Conservation (phyloP, 1,140 invertebrate genomes). For the Papilio aristodemus region DNA sequence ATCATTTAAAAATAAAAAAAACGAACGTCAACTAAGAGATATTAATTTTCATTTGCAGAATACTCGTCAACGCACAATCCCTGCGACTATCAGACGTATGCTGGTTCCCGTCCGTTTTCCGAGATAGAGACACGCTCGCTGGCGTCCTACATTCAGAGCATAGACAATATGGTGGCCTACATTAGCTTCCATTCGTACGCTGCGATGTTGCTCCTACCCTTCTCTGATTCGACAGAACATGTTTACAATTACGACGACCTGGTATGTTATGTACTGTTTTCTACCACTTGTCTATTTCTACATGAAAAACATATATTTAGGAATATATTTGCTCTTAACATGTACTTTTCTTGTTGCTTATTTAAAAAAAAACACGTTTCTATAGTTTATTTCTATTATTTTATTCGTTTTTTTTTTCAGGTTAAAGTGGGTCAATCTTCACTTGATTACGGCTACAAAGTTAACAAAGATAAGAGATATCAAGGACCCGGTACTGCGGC, state of each 20-base stretch:
- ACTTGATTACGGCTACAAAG: constrained; percentile 56
- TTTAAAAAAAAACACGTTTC: no score
- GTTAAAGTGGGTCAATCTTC: constrained; percentile 64
- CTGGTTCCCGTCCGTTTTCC: constrained; percentile 63
- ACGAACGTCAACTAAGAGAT: no score
- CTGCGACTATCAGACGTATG: constrained; percentile 65
- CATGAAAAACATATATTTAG: no score
- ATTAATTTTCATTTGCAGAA: constrained; percentile 44
- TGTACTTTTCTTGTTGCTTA: no score
- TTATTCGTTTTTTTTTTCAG: constrained; percentile 53
- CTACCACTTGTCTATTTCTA: no score
- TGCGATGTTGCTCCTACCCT: constrained; percentile 59
- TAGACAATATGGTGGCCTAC: constrained; percentile 65
- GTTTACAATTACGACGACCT: constrained; percentile 68
- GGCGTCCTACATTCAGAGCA: constrained; percentile 54
- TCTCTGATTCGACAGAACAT: constrained; percentile 65
- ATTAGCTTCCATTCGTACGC: constrained; percentile 66
- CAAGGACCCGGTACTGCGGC: constrained; percentile 64
- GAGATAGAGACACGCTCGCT: constrained; percentile 64
- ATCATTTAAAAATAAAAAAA: not conserved
- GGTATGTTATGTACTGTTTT: constrained; percentile 48
- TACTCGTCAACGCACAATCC: constrained; percentile 56
- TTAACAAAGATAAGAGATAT: constrained; percentile 53
- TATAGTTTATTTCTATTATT: no score
- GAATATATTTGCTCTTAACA: no score